A percentile compares a stretch with the other conserved stretches of the same genome.
phyloP scores from a whole-genome alignment of 2,888 invertebrate species.

The Erynnis tages region DNA sequence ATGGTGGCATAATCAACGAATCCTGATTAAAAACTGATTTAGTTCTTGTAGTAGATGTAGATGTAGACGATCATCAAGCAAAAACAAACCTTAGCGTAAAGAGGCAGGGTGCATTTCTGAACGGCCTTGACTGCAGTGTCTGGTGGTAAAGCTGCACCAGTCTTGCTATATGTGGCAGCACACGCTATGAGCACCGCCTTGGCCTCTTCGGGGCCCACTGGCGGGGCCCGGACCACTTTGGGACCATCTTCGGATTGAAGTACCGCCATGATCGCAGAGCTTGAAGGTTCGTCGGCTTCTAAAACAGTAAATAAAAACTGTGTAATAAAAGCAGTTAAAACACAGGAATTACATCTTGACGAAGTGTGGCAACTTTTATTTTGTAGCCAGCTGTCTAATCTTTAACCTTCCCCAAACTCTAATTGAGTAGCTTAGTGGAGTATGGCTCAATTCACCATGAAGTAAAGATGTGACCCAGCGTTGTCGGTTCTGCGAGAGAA shows the following conservation, averaged over 20 bases:
- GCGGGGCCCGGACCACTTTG: constrained; percentile 64
- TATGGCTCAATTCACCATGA: too few species aligned
- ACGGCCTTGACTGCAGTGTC: constrained; percentile 83
- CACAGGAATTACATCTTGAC: too few species aligned
- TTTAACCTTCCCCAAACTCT: too few species aligned
- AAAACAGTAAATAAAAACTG: too few species aligned
- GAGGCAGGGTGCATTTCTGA: constrained; percentile 84
- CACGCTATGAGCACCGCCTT: constrained; percentile 64
- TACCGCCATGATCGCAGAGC: constrained; percentile 76
- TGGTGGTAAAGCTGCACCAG: constrained; percentile 82
- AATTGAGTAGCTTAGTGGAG: too few species aligned
- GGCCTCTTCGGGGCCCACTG: constrained; percentile 68
- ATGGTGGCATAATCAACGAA: too few species aligned
- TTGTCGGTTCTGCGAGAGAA: too few species aligned
- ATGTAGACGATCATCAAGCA: not conserved
- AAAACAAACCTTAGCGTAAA: constrained; percentile 84
- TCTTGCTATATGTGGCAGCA: constrained; percentile 66
- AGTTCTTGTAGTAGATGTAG: not conserved
- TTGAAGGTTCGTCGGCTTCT: constrained; percentile 72
- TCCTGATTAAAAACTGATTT: not conserved
- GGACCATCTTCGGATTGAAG: constrained; percentile 73
- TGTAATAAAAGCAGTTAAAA: too few species aligned
- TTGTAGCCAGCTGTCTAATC: too few species aligned
- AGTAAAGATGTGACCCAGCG: too few species aligned
- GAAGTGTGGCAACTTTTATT: too few species aligned